Evolutionary conservation across 1,140 invertebrate species (phyloP), one percentile per base, ranked within the genome.

Genomic region (Drosophila elegans): DNA sequence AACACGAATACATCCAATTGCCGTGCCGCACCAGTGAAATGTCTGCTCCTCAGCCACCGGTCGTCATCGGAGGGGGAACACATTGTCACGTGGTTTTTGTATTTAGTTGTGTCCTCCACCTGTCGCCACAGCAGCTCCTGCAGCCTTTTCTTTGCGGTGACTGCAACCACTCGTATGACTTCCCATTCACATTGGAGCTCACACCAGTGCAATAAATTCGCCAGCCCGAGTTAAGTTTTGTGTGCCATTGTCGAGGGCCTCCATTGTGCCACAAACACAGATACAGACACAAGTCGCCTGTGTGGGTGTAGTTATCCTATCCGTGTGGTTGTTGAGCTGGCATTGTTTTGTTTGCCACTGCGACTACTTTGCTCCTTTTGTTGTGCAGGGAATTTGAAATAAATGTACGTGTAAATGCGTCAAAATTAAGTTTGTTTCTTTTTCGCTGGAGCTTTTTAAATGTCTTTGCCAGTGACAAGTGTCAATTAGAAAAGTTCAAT

Each of bases 331-430:
- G 48, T 51, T 51, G 48, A 53, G 80, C 60, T 66, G 60, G 61
- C 83, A 82, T 86, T 86, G 83, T 83, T 82, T 78, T 49, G 56
- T 11, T 60, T 79, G 57, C 51, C 46, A 32, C 52, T 66, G 52
- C 54, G 46, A 55, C 34, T 74, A 62, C 59, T 59, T 56, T 21
- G 48, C 48, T 60, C 41, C 71, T 52, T 57, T 90, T 81, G 80
- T 90, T 90, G 74, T 62, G 64, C 63, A 63, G 56, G 79, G 81
- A 90, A 90, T 90, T 90, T 90, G 88, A 90, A 90, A 90, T 90
- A 90, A 90, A 90, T 90, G 86, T 90, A 71, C 80, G 88, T 90
- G 86, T 90, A 90, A 90, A 90, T 90, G 88, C 86, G 88, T 90
- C 82, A 90, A 90, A 90, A 90, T 90, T 85, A 90, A 90, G 88